phyloP scores from a whole-genome alignment of 2,888 invertebrate genomes.

The Parnassius apollo region DNA sequence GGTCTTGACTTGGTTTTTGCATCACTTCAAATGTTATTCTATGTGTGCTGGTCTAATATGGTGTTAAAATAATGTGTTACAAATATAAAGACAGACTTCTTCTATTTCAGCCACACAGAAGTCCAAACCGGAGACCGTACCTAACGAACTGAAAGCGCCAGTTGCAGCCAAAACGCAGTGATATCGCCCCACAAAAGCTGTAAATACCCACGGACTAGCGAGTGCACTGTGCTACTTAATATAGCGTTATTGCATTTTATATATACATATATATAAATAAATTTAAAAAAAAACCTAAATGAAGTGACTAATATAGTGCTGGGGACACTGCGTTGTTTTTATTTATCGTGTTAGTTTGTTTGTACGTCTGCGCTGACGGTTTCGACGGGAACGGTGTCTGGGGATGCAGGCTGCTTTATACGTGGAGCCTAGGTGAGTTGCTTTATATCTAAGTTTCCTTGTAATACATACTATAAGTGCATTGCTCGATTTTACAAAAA shows the following conservation, averaged over 20 bases:
- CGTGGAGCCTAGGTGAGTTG: conserved; percentile 8
- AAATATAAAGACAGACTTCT: no score
- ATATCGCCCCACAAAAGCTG: conserved; percentile 5
- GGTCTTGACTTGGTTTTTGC: no score
- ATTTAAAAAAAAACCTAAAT: conserved; percentile 8
- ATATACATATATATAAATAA: conserved; percentile 31
- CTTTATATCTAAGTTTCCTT: no score
- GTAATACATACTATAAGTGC: no score
- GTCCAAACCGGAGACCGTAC: conserved; percentile 51
- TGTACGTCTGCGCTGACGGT: background rate
- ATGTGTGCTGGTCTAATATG: no score
- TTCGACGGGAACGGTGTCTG: background rate
- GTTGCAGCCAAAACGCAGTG: conserved; percentile 58
- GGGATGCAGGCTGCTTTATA: background rate
- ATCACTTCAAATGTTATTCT: no score
- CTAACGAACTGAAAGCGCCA: conserved; percentile 44
- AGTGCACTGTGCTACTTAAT: conserved; percentile 32
- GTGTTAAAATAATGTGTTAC: no score
- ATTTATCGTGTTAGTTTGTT: conserved; percentile 6
- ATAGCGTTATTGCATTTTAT: conserved; percentile 38
- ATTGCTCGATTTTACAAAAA: no score
- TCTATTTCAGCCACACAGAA: conserved; percentile 57
- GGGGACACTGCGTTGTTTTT: conserved; percentile 5
- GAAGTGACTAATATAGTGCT: conserved; percentile 2
- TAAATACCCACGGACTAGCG: conserved; percentile 1